Evolutionary conservation across 2,888 invertebrate genomes (phyloP).

Genomic region (Sinodicranocentrus sp.): DNA sequence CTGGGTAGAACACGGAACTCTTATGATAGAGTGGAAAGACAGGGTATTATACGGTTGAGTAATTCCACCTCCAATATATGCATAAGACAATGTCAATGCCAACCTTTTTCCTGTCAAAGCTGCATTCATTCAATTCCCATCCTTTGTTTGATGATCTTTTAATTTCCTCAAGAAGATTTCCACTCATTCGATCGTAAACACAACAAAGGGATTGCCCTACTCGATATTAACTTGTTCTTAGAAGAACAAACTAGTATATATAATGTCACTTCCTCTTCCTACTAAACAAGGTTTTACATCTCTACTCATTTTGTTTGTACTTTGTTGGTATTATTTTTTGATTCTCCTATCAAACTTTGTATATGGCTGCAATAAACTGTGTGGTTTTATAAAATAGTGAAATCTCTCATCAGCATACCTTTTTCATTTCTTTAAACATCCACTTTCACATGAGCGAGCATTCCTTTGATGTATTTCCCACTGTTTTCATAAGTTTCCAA

Average conservation of each 20-base stretch:
- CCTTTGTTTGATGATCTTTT: conserved; percentile 40
- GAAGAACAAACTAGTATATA: background rate
- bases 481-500: too few relatives aligned
- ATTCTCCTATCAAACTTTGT: background rate
- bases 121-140: background rate
- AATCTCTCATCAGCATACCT: too few relatives aligned
- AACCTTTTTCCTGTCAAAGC: conserved; percentile 26
- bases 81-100: conserved; percentile 35
- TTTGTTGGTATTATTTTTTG: too few relatives aligned
- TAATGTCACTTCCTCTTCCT: conserved; percentile 7
- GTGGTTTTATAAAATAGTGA: too few relatives aligned
- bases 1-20: too few relatives aligned
- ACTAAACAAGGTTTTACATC: too few relatives aligned
- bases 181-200: conserved; percentile 30
- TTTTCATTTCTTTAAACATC: too few relatives aligned
- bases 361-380: background rate
- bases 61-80: background rate
- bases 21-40: too few relatives aligned
- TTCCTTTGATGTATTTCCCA: too few relatives aligned
- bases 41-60: too few relatives aligned
- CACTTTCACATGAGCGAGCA: too few relatives aligned
- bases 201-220: conserved; percentile 30
- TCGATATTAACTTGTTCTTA: conserved; percentile 9
- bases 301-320: too few relatives aligned
- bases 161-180: conserved; percentile 43